These are phyloP conservation scores for Babylonia areolata DNA, from an alignment of 1,140 invertebrate species.

Conservation along the genomic window DNA sequence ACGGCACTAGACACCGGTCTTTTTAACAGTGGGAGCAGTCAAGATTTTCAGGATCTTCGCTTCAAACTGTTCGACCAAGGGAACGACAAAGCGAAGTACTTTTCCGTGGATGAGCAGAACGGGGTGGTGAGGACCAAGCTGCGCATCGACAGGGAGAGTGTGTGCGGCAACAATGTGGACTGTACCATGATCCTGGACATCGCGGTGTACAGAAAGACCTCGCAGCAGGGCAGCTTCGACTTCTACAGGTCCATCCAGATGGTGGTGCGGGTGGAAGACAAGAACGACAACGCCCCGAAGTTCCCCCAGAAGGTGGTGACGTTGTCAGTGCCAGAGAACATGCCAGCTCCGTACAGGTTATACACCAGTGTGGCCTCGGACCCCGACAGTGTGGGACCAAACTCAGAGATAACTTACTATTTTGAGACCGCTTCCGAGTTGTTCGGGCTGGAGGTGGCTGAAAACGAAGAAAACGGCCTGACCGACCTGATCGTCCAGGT, in stretches of 20 bases:
- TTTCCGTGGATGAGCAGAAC: conserved; percentile 39
- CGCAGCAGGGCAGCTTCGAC: not conserved
- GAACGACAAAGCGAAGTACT: conserved; percentile 38
- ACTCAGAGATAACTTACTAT: conserved; percentile 82
- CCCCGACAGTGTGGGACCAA: conserved; percentile 86
- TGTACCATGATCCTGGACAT: conserved; percentile 29
- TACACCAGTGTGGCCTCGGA: conserved; percentile 93
- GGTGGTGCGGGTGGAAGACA: conserved; percentile 44
- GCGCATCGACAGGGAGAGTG: conserved; percentile 44
- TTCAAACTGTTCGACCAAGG: conserved; percentile 37
- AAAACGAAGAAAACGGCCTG: conserved; percentile 87
- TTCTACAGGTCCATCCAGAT: conserved; percentile 9
- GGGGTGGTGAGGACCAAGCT: conserved; percentile 47
- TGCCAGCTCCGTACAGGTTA: conserved; percentile 59
- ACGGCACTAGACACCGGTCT: conserved; percentile 18
- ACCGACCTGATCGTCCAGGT: conserved; percentile 83
- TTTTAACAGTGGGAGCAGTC: not conserved
- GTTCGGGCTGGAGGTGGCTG: conserved; percentile 56
- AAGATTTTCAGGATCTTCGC: conserved; percentile 22
- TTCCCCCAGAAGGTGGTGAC: conserved; percentile 90
- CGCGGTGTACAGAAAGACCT: conserved; percentile 32
- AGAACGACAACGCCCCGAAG: conserved; percentile 87
- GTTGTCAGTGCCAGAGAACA: conserved; percentile 69
- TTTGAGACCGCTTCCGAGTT: conserved; percentile 90
- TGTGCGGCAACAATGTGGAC: conserved; percentile 26